Conservation (phyloP, 2,797 vertebrate genomes). For the Enteromius trimaculatus region DNA sequence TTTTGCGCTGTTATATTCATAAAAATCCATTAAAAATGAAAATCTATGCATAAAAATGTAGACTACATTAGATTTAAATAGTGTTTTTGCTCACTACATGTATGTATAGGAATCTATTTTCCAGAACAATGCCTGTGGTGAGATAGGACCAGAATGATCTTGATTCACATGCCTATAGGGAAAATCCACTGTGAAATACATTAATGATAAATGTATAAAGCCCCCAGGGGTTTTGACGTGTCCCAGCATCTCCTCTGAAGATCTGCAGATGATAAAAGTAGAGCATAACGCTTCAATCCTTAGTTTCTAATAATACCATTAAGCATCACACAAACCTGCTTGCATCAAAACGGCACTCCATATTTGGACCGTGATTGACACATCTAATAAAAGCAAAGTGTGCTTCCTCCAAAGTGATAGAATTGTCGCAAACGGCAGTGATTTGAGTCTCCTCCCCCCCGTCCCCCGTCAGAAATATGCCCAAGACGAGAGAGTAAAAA, state of each 20-base stretch:
- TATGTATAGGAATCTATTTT: not conserved
- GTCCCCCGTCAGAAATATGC: constrained; percentile 45
- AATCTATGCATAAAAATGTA: not conserved
- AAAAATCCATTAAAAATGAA: not conserved
- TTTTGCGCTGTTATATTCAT: not conserved
- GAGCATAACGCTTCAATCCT: not conserved
- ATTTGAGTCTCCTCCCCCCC: constrained; percentile 35
- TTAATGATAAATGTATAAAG: constrained; percentile 30
- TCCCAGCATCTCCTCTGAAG: constrained; percentile 34
- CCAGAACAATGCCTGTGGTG: not conserved
- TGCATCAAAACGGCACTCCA: constrained; percentile 8
- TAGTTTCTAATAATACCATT: constrained; percentile 25
- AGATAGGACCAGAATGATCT: constrained; percentile 15
- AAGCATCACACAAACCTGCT: constrained; percentile 26
- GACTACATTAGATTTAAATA: not conserved
- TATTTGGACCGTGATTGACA: constrained; percentile 23
- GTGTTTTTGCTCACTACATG: not conserved
- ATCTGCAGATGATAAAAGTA: constrained; percentile 38
- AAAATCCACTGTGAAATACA: constrained; percentile 41
- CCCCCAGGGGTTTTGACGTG: not conserved
- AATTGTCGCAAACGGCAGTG: constrained; percentile 31
- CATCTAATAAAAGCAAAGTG: constrained; percentile 24
- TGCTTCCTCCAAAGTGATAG: constrained; percentile 30
- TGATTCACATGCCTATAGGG: constrained; percentile 18
- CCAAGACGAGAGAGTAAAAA: constrained; percentile 56